phyloP scores from a whole-genome alignment of 2,113 vertebrate genomes.

The Syngnathus floridae region DNA sequence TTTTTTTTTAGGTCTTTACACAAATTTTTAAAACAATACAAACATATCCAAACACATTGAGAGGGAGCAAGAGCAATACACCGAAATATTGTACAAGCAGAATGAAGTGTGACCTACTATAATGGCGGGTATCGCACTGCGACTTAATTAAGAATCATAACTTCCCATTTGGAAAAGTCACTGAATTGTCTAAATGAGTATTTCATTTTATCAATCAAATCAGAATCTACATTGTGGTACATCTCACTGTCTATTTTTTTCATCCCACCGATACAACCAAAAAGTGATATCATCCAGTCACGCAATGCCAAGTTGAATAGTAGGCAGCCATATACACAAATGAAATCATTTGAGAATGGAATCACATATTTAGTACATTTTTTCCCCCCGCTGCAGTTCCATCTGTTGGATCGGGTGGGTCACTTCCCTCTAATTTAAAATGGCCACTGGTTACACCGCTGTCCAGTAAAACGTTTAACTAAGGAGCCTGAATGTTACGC shows the following conservation, averaged over 20 bases:
- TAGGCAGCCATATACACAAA: too few relatives aligned
- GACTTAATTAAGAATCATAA: background rate
- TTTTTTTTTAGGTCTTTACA: too few relatives aligned
- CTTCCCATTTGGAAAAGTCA: background rate
- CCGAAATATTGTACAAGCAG: too few relatives aligned
- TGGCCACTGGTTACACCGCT: slow-evolving; percentile 10
- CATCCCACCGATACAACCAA: background rate
- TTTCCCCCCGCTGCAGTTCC: background rate
- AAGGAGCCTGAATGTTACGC: slow-evolving; percentile 19
- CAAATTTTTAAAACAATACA: too few relatives aligned
- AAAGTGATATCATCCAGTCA: background rate
- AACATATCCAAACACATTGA: too few relatives aligned
- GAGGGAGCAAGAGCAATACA: too few relatives aligned
- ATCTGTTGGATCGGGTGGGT: slow-evolving; percentile 6
- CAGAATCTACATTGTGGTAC: background rate
- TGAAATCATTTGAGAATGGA: background rate
- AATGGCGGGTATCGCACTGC: background rate
- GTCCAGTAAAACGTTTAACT: slow-evolving; percentile 25
- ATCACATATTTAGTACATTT: background rate
- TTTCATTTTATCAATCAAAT: background rate
- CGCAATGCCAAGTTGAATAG: background rate
- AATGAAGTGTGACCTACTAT: background rate
- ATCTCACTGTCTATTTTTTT: background rate
- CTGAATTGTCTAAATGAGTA: background rate
- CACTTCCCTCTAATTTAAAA: background rate